Percentiles rank a stretch among this genome's conserved stretches.
Evolutionary conservation across 2,797 vertebrate species (phyloP).

Genomic region (Hydrophis major): DNA sequence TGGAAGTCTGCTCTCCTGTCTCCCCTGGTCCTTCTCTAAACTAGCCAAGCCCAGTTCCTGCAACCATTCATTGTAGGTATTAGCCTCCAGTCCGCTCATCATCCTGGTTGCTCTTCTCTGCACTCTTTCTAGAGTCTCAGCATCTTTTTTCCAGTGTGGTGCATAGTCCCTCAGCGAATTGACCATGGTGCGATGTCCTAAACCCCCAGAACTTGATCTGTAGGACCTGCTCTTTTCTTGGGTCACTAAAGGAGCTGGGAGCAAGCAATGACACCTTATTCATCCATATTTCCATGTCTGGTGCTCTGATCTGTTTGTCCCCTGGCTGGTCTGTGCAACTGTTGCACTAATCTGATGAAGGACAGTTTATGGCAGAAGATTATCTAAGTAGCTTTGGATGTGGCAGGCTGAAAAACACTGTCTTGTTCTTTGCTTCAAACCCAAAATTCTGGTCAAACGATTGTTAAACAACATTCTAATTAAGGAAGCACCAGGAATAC

Average conservation of each 20-base stretch:
- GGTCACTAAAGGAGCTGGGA: background rate
- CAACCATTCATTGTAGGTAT: too few species aligned
- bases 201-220: too few species aligned
- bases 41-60: too few species aligned
- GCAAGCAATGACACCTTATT: background rate
- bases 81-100: fast-evolving
- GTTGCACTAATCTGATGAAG: background rate
- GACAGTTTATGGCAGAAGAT: background rate
- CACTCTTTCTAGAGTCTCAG: too few species aligned
- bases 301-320: background rate
- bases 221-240: background rate
- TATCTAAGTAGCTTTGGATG: background rate
- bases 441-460: background rate
- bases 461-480: too few species aligned
- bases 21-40: too few species aligned
- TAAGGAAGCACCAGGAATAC: background rate
- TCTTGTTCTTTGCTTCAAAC: background rate
- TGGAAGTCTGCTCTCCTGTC: too few species aligned
- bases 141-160: too few species aligned
- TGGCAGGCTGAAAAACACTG: background rate
- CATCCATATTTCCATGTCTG: background rate
- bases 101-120: too few species aligned
- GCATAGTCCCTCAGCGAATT: too few species aligned
- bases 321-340: background rate
- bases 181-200: too few species aligned